Percentiles rank a stretch among this genome's conserved stretches.
Evolutionary conservation across 2,888 invertebrate genomes (phyloP).

Genomic region (Sminthurides aquaticus): DNA sequence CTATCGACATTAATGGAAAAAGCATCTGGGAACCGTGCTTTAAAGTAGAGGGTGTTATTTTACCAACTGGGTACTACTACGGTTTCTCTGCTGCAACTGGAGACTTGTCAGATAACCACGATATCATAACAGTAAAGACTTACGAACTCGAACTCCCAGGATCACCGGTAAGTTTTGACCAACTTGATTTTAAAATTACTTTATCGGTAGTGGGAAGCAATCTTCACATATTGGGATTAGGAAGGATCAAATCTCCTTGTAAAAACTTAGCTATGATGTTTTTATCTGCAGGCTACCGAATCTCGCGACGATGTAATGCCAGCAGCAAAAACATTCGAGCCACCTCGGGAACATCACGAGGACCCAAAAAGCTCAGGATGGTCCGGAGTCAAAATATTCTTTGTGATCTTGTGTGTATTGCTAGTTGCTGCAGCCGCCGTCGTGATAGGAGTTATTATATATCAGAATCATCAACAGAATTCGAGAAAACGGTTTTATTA

Average conservation of each 20-base stretch:
- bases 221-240: not conserved
- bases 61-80: slow-evolving; percentile 92
- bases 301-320: slow-evolving; percentile 79
- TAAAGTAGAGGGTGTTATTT: slow-evolving; percentile 72
- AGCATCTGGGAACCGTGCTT: slow-evolving; percentile 93
- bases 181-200: not conserved
- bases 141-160: slow-evolving; percentile 73
- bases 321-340: slow-evolving; percentile 76
- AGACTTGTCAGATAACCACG: slow-evolving; percentile 93
- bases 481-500: slow-evolving; percentile 78
- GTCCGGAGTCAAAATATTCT: slow-evolving; percentile 84
- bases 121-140: slow-evolving; percentile 81
- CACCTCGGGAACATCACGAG: slow-evolving; percentile 84
- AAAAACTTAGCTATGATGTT: not conserved
- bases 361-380: slow-evolving; percentile 76
- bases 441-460: slow-evolving; percentile 83
- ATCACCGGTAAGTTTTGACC: slow-evolving; percentile 4
- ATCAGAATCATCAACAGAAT: slow-evolving; percentile 84
- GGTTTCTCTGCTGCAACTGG: slow-evolving; percentile 95
- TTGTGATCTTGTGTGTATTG: slow-evolving; percentile 75
- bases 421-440: slow-evolving; percentile 73
- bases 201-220: not conserved
- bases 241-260: too few species aligned
- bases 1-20: slow-evolving; percentile 83
- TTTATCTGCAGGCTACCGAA: slow-evolving; percentile 11